Evolutionary conservation across 1,140 invertebrate genomes (phyloP).

Genomic region (Dufourea novaeangliae): DNA sequence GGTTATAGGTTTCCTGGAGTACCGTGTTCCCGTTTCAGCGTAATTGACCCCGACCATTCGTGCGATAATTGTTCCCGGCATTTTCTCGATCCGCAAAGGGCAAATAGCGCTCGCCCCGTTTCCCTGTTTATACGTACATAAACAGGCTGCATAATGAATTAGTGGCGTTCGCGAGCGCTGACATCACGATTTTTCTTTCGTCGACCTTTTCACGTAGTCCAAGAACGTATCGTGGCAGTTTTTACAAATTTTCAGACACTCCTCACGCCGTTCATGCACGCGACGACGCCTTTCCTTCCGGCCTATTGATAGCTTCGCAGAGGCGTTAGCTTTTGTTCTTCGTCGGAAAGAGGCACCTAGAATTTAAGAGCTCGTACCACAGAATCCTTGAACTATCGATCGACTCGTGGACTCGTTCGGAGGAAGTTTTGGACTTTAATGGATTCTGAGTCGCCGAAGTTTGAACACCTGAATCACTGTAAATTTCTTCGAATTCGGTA

Average conservation of each 20-base stretch:
- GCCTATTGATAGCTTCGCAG: neutral
- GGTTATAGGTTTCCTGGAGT: conserved; percentile 33
- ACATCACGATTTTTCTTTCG: neutral
- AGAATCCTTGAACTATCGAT: neutral
- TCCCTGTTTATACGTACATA: conserved; percentile 34
- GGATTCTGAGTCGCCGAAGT: no score
- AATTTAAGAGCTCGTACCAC: neutral
- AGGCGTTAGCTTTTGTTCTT: neutral
- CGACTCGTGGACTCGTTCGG: neutral
- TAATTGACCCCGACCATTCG: conserved; percentile 58
- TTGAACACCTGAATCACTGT: no score
- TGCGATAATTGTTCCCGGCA: conserved; percentile 43
- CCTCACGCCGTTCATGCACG: neutral
- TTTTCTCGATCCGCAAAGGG: conserved; percentile 51
- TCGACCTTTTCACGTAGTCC: no score
- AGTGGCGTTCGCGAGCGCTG: conserved; percentile 23
- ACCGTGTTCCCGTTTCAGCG: conserved; percentile 52
- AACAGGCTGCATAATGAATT: conserved; percentile 42
- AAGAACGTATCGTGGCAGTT: neutral
- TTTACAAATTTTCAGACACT: conserved; percentile 11
- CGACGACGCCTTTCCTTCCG: conserved; percentile 1
- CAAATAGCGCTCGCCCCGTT: conserved; percentile 52
- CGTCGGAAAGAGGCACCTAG: neutral
- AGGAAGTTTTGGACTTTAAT: no score
- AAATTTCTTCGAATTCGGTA: no score